These are phyloP conservation scores for rat (Rattus norvegicus) DNA, from an alignment of 2,113 vertebrate genomes.

Conservation along the genomic window GRCr8 NC_086031.1:47645001-47645500, in stretches of 20 bases:
- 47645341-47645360: slow-evolving; percentile 97
- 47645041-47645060: background rate
- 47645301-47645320: slow-evolving; percentile 90
- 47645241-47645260: background rate
- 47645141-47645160: background rate
- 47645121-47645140: background rate
- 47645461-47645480: background rate
- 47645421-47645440: background rate
- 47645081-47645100: background rate
- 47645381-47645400: slow-evolving; percentile 78
- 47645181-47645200: slow-evolving; percentile 16
- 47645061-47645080: no score
- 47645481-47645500: background rate
- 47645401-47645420: slow-evolving; percentile 10
- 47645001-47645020: background rate
- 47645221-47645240: background rate
- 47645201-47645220: slow-evolving; percentile 21
- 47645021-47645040: background rate
- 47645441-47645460: slow-evolving; percentile 22
- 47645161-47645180: slow-evolving; percentile 2
- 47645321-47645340: slow-evolving; percentile 92
- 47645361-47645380: slow-evolving; percentile 91
- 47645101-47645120: background rate
- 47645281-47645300: slow-evolving; percentile 82
- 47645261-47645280: background rate